Conservation (phyloP, 2,888 invertebrate species). For the Dexiosoma caninum region DNA sequence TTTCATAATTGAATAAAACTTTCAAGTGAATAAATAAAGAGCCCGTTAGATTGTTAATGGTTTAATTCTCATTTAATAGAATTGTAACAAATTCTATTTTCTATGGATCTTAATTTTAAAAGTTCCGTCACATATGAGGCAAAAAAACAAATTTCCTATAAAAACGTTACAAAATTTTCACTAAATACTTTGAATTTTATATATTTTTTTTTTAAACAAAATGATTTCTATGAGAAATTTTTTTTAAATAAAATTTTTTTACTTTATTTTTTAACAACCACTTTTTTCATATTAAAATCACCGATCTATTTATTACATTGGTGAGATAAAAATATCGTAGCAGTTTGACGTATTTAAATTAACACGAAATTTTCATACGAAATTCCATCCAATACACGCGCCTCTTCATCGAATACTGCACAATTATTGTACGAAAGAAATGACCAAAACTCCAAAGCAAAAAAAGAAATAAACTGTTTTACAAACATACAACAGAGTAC, state of each 20-base stretch:
- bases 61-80: too few species aligned
- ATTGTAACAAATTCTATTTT: too few species aligned
- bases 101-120: too few species aligned
- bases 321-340: background rate
- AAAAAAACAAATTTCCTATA: too few species aligned
- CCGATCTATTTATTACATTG: slow-evolving; percentile 4
- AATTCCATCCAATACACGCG: slow-evolving; percentile 70
- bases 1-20: too few species aligned
- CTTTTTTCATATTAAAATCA: background rate
- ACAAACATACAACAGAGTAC: background rate
- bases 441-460: slow-evolving; percentile 37
- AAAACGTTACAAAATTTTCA: background rate
- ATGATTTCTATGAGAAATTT: background rate
- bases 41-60: too few species aligned
- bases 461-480: too few species aligned
- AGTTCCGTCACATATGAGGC: too few species aligned
- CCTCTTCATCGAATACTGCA: slow-evolving; percentile 70
- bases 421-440: slow-evolving; percentile 59
- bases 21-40: too few species aligned
- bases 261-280: background rate
- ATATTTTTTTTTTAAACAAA: background rate
- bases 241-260: too few species aligned
- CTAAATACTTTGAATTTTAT: background rate
- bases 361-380: slow-evolving; percentile 53
- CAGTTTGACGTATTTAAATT: background rate